Evolutionary conservation across 2,888 invertebrate species (phyloP).

Genomic region (Sarcophaga caerulescens): DNA sequence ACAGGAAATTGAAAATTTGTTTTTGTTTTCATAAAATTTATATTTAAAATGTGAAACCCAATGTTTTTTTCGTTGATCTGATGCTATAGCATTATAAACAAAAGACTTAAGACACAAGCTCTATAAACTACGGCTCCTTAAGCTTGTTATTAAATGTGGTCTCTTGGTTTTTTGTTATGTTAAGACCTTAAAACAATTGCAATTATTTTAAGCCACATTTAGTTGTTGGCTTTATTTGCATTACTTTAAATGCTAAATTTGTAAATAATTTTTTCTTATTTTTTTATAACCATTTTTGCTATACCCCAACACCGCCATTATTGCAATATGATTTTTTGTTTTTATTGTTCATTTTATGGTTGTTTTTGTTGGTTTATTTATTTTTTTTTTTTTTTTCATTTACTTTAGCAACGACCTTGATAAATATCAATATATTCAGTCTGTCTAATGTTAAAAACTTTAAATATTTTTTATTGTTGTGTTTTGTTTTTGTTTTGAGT

Average conservation of each 20-base stretch:
- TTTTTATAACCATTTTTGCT: neutral
- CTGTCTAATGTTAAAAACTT: constrained; percentile 46
- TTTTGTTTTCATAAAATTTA: too few species aligned
- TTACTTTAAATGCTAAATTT: constrained; percentile 7
- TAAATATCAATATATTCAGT: constrained; percentile 39
- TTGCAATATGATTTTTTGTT: neutral
- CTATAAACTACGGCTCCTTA: neutral
- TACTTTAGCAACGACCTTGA: constrained; percentile 61
- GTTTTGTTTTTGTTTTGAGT: constrained; percentile 19
- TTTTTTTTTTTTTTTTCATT: neutral
- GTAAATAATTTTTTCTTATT: neutral
- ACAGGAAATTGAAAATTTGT: too few species aligned
- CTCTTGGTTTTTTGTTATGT: constrained; percentile 2
- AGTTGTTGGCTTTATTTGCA: neutral
- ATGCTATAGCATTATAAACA: constrained; percentile 8
- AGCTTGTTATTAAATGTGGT: neutral
- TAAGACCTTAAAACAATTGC: neutral
- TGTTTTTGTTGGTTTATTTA: neutral
- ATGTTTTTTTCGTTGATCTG: neutral
- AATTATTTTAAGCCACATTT: constrained; percentile 36
- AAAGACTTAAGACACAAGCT: constrained; percentile 63
- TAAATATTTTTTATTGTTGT: constrained; percentile 21
- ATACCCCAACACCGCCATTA: too few species aligned
- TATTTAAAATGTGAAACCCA: neutral
- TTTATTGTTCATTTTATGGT: neutral